Conservation (phyloP, 2,113 vertebrate genomes). For the Phasianus colchicus region DNA sequence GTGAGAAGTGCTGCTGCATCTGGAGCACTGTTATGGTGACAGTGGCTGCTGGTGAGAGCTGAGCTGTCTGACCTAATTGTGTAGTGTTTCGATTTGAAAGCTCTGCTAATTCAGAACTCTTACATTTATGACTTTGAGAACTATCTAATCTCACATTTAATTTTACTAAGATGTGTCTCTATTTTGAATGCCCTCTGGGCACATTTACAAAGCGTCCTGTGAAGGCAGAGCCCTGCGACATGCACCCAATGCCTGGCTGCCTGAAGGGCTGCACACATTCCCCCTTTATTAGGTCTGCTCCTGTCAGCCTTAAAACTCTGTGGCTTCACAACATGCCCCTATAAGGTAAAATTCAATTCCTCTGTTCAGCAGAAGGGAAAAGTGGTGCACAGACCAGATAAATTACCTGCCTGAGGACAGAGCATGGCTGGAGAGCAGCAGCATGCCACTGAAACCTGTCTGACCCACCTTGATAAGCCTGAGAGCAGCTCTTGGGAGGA, state of each 20-base stretch:
- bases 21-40: neutral
- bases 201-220: neutral
- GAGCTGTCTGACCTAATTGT: neutral
- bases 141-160: neutral
- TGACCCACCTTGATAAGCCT: slow-evolving; percentile 10
- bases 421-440: neutral
- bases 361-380: slow-evolving; percentile 4
- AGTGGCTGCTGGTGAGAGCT: neutral
- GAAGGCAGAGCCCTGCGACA: neutral
- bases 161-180: neutral
- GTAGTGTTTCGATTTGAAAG: neutral
- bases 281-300: slow-evolving; percentile 12
- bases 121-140: neutral
- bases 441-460: neutral
- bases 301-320: slow-evolving; percentile 25
- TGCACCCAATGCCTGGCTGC: neutral
- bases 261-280: neutral
- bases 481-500: neutral
- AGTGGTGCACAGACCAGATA: slow-evolving; percentile 22
- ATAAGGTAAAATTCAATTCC: slow-evolving; percentile 55
- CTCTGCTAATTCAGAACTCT: neutral
- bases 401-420: slow-evolving; percentile 52
- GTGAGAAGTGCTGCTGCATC: neutral
- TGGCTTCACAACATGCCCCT: slow-evolving; percentile 10
- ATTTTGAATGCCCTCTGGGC: neutral